Conservation (phyloP, 2,797 vertebrate species). For the Falco biarmicus region DNA sequence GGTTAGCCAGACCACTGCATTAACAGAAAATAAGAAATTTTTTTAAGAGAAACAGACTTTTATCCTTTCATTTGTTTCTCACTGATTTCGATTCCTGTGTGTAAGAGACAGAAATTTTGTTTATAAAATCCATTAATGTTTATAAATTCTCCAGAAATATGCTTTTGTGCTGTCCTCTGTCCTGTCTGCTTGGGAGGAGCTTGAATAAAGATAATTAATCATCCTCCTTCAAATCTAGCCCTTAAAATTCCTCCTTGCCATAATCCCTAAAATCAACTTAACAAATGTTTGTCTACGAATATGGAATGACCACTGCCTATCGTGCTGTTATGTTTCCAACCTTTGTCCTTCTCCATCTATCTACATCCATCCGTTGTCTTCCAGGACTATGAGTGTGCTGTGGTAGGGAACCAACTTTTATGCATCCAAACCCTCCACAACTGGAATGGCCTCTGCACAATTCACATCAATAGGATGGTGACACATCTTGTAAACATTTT, state of each 20-base stretch:
- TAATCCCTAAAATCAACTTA: neutral
- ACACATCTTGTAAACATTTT: neutral
- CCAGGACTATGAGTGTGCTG: neutral
- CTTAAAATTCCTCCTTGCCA: neutral
- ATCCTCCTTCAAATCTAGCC: neutral
- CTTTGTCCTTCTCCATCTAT: neutral
- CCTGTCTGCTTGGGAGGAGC: neutral
- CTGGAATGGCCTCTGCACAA: neutral
- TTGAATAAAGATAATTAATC: neutral
- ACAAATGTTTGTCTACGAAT: neutral
- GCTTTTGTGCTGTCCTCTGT: neutral
- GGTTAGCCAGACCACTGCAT: neutral
- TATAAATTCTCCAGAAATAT: neutral
- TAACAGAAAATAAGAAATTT: neutral
- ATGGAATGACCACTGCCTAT: neutral
- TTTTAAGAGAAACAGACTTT: neutral
- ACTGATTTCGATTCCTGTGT: neutral
- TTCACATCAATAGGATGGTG: accelerated
- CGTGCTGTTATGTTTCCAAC: neutral
- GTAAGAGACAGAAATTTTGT: neutral
- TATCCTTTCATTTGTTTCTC: neutral
- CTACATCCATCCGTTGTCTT: neutral
- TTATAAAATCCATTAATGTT: neutral
- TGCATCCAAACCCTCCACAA: accelerated
- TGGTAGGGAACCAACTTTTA: neutral